Percentiles rank a stretch among this genome's conserved stretches.
These are phyloP conservation scores for Sialis fuliginosa DNA, from an alignment of 2,888 invertebrate species.

Conservation along the genomic window DNA sequence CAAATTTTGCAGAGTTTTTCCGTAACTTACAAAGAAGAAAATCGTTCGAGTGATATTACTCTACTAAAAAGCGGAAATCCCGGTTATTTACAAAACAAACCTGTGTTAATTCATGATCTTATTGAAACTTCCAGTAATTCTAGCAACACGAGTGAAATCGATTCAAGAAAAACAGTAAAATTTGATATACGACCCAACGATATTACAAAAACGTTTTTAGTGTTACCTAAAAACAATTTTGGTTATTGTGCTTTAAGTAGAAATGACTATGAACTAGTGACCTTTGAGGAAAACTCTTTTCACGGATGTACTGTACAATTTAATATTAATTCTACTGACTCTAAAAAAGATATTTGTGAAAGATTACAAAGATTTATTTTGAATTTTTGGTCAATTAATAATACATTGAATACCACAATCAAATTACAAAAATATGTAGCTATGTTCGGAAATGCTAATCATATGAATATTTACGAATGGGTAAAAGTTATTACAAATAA, in stretches of 20 bases:
- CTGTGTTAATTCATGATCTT: slow-evolving; percentile 31
- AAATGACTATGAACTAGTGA: slow-evolving; percentile 20
- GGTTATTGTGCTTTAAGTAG: slow-evolving; percentile 27
- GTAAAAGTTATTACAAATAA: slow-evolving; percentile 25
- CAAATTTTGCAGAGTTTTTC: not conserved
- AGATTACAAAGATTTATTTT: slow-evolving; percentile 19
- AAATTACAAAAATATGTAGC: slow-evolving; percentile 22
- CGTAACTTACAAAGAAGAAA: not conserved
- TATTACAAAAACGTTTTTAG: slow-evolving; percentile 18
- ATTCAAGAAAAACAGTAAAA: slow-evolving; percentile 9
- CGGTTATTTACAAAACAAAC: slow-evolving; percentile 50
- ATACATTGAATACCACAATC: slow-evolving; percentile 17
- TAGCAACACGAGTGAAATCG: slow-evolving; percentile 18
- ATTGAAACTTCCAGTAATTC: slow-evolving; percentile 12
- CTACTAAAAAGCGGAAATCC: slow-evolving; percentile 49
- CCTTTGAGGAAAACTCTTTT: slow-evolving; percentile 31
- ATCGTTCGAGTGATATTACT: slow-evolving; percentile 14
- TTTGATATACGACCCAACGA: slow-evolving; percentile 13
- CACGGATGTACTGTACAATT: slow-evolving; percentile 24
- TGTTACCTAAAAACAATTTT: slow-evolving; percentile 24
- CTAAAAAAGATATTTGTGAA: slow-evolving; percentile 11
- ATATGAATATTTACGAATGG: slow-evolving; percentile 27
- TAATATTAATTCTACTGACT: slow-evolving; percentile 10
- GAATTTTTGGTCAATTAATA: slow-evolving; percentile 15
- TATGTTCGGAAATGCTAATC: slow-evolving; percentile 30